Evolutionary conservation across 2,888 invertebrate genomes (phyloP).

Genomic region (Cacoxenus indagator): DNA sequence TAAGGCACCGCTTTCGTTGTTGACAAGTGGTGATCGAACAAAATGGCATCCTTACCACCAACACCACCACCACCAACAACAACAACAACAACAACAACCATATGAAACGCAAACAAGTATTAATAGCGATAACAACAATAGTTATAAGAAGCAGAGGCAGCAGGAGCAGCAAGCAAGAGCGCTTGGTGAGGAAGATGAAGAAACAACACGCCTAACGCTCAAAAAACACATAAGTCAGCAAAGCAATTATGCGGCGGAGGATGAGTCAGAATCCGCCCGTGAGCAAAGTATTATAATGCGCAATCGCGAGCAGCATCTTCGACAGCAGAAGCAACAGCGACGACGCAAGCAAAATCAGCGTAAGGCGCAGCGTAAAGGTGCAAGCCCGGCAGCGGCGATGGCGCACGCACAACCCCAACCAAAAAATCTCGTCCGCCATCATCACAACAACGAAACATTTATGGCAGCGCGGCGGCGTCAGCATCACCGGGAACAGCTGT

Average conservation of each 20-base stretch:
- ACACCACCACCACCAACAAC: slow-evolving; percentile 32
- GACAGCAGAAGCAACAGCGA: slow-evolving; percentile 37
- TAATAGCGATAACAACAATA: slow-evolving; percentile 42
- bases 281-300: slow-evolving; percentile 44
- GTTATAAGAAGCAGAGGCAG: slow-evolving; percentile 26
- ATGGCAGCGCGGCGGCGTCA: slow-evolving; percentile 45
- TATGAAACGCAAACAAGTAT: slow-evolving; percentile 43
- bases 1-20: slow-evolving; percentile 4
- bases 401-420: slow-evolving; percentile 52
- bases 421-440: slow-evolving; percentile 64
- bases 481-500: slow-evolving; percentile 51
- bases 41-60: slow-evolving; percentile 20
- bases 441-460: slow-evolving; percentile 45
- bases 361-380: slow-evolving; percentile 28
- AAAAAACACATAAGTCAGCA: slow-evolving; percentile 37
- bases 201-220: slow-evolving; percentile 47
- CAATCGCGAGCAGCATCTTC: slow-evolving; percentile 35
- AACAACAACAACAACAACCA: slow-evolving; percentile 40
- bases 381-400: slow-evolving; percentile 26
- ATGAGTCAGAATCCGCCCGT: slow-evolving; percentile 28
- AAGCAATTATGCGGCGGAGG: slow-evolving; percentile 29
- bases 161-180: slow-evolving; percentile 27
- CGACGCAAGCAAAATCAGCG: slow-evolving; percentile 39
- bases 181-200: neutral
- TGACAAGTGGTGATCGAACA: neutral